Conservation (phyloP, 1,140 invertebrate species). For the Araneus ventricosus region DNA sequence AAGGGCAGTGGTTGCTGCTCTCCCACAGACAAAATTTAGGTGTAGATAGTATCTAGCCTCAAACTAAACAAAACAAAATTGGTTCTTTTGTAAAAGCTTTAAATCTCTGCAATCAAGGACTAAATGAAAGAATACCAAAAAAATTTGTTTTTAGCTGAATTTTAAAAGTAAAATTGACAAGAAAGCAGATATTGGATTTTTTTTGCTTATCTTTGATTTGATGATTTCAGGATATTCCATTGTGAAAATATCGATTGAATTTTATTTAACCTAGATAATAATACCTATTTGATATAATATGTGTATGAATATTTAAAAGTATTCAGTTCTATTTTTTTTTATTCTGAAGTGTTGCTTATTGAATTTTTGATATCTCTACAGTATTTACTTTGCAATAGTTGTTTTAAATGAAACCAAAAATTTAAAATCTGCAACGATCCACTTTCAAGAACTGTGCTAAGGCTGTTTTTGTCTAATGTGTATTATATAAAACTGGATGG, state of each 20-base stretch:
- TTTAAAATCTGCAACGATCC: neutral
- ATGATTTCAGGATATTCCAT: neutral
- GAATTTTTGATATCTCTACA: neutral
- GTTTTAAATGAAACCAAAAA: neutral
- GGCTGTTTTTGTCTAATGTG: slow-evolving; percentile 23
- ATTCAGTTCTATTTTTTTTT: neutral
- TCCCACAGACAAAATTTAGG: slow-evolving; percentile 28
- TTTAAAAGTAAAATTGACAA: neutral
- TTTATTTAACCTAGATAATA: too few species aligned
- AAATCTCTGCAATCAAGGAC: neutral
- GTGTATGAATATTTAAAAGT: neutral
- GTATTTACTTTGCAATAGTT: neutral
- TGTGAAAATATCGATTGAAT: neutral
- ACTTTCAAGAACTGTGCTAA: neutral
- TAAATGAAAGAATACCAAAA: neutral
- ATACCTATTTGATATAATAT: too few species aligned
- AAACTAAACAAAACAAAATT: neutral
- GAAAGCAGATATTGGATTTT: too few species aligned
- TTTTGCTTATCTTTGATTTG: too few species aligned
- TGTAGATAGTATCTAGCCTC: slow-evolving; percentile 50
- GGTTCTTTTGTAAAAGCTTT: neutral
- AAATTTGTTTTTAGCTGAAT: neutral
- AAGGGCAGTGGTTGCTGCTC: neutral
- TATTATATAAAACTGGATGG: slow-evolving; percentile 34
- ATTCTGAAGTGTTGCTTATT: neutral